Conservation (phyloP, 2,797 vertebrate species). For the Oreortyx pictus region DNA sequence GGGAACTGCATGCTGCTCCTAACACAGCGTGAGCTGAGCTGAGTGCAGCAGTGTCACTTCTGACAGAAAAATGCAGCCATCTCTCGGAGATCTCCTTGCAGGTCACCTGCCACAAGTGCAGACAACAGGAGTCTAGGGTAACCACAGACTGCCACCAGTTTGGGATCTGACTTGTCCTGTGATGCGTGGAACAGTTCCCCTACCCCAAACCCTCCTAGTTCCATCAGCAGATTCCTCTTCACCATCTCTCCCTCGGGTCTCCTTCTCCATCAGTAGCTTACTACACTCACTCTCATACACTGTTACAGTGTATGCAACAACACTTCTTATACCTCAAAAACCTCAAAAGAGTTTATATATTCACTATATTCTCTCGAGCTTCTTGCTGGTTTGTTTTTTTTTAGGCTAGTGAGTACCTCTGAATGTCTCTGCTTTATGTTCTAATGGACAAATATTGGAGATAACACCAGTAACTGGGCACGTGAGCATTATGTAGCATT, state of each 20-base stretch:
- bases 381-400: not conserved
- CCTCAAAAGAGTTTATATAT: not conserved
- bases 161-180: not conserved
- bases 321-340: not conserved
- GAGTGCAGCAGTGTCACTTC: fast-evolving
- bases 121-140: fast-evolving
- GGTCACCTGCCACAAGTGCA: fast-evolving
- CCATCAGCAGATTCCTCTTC: not conserved
- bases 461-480: not conserved
- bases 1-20: fast-evolving
- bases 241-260: fast-evolving
- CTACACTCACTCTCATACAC: not conserved
- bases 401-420: not conserved
- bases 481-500: not conserved
- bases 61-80: fast-evolving
- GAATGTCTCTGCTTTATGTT: not conserved
- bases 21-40: fast-evolving
- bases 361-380: conserved; percentile 11
- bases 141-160: fast-evolving
- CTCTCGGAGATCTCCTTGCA: fast-evolving
- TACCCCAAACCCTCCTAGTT: fast-evolving
- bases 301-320: fast-evolving
- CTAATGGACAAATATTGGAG: not conserved
- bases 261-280: not conserved
- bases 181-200: not conserved